A percentile compares a stretch with the other conserved stretches of the same genome.
Evolutionary conservation across 2,888 invertebrate species (phyloP).

Genomic region (Euclidia mi): DNA sequence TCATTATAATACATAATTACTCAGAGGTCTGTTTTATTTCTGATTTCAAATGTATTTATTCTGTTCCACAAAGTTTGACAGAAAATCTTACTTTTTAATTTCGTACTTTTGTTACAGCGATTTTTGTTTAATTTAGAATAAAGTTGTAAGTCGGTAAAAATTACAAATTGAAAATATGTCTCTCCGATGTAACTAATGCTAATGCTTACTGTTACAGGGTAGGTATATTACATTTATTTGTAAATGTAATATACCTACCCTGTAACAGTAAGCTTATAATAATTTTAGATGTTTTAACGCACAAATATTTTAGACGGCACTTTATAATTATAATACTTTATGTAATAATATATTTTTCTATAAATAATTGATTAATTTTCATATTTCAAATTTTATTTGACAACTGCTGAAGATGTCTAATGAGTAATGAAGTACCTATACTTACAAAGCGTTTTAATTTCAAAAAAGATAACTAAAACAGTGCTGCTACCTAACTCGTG

Average conservation of each 20-base stretch:
- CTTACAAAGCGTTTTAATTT: too few species aligned
- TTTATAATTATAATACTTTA: slow-evolving; percentile 9
- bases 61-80: too few species aligned
- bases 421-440: too few species aligned
- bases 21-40: too few species aligned
- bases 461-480: too few species aligned
- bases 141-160: slow-evolving; percentile 55
- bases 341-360: slow-evolving; percentile 10
- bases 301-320: slow-evolving; percentile 33
- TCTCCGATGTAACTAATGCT: slow-evolving; percentile 41
- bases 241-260: slow-evolving; percentile 19
- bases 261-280: slow-evolving; percentile 35
- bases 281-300: slow-evolving; percentile 30
- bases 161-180: slow-evolving; percentile 19
- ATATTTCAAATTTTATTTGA: too few species aligned
- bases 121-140: slow-evolving; percentile 21
- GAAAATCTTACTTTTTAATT: slow-evolving; percentile 22
- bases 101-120: slow-evolving; percentile 46
- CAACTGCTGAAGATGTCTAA: too few species aligned
- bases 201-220: too few species aligned
- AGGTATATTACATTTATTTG: too few species aligned
- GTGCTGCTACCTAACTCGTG: too few species aligned
- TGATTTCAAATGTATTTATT: too few species aligned
- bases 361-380: neutral
- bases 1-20: too few species aligned